Conservation (phyloP, 2,888 invertebrate genomes). For the Dorcus hopei region DNA sequence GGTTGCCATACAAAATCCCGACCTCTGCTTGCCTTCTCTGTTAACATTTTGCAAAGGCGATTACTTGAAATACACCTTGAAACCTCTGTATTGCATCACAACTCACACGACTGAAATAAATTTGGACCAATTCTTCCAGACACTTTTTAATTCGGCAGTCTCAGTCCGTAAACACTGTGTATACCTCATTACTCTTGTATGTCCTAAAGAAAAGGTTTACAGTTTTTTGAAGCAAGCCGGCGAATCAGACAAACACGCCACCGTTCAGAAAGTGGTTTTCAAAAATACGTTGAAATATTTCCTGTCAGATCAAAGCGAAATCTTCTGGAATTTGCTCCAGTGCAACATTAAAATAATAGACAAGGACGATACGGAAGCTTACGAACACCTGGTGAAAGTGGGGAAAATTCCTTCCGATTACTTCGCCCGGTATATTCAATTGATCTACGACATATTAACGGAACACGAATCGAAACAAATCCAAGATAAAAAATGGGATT, state of each 20-base stretch:
- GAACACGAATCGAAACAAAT: too few relatives aligned
- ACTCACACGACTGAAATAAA: slow-evolving; percentile 8
- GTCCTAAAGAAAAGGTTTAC: neutral
- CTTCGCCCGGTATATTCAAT: too few relatives aligned
- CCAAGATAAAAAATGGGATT: too few relatives aligned
- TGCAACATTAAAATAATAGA: neutral
- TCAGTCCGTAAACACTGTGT: slow-evolving; percentile 16
- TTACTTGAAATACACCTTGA: slow-evolving; percentile 9
- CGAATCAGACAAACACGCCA: neutral
- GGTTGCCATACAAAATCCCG: neutral
- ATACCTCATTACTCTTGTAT: neutral
- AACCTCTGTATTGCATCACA: slow-evolving; percentile 2
- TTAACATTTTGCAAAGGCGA: slow-evolving; percentile 13
- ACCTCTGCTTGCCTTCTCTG: neutral
- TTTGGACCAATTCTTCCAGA: neutral
- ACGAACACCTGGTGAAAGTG: neutral
- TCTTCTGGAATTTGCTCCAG: neutral
- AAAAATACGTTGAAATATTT: slow-evolving; percentile 1
- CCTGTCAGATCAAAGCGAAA: slow-evolving; percentile 11
- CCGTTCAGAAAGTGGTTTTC: neutral
- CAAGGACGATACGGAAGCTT: neutral
- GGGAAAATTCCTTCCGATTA: neutral
- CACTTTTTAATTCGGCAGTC: slow-evolving; percentile 6
- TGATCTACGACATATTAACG: too few relatives aligned
- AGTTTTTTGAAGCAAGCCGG: neutral